Evolutionary conservation across 2,797 vertebrate species (phyloP), one percentile per base, ranked within the genome.

Genomic region (Psittacula echo): DNA sequence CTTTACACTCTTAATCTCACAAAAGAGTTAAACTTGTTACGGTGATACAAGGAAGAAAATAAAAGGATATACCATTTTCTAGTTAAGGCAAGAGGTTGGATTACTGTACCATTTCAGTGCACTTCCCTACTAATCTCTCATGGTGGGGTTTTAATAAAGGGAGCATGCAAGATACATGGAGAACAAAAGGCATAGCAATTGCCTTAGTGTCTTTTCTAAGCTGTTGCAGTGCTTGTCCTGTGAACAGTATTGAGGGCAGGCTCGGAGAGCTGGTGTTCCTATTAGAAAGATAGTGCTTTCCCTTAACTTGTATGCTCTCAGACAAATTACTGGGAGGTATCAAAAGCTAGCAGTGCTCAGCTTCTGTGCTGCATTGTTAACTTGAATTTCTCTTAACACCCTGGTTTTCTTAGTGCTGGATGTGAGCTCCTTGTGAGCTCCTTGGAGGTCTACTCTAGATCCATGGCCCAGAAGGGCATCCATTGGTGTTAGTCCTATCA

Each of bases 201-300:
- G 26, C 22, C 34, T 13, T 20, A 7, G 30, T 24, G 12, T n/a
- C 39, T 56, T 39, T 56, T 64, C 37, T 21, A 32, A 45, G 68
- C 42, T 80, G 47, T 26, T 14, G n/a, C 29, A 42, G n/a, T 23
- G 34, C 30, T 61, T 39, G 29, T 24, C 26, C 64, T 41, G 56
- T 13, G n/a, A n/a, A 8, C 5, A 26, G 9, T 11, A n/a, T 13
- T 27, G 11, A 45, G 29, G 11, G 29, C 44, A 82, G 71, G 23
- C 39, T 65, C 5, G 0, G 20, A 56, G 23, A 62, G 37, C 15
- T 1, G 2, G 14, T 16, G 30, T 8, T 11, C 9, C 10, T 45
- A 45, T 14, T 6, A 39, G 34, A 50, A 68, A 74, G 44, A 62
- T 30, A n/a, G 6, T 30, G 21, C 29, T 29, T 58, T 68, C 44